phyloP scores from a whole-genome alignment of 2,888 invertebrate genomes.

The Lasioglossum vierecki region DNA sequence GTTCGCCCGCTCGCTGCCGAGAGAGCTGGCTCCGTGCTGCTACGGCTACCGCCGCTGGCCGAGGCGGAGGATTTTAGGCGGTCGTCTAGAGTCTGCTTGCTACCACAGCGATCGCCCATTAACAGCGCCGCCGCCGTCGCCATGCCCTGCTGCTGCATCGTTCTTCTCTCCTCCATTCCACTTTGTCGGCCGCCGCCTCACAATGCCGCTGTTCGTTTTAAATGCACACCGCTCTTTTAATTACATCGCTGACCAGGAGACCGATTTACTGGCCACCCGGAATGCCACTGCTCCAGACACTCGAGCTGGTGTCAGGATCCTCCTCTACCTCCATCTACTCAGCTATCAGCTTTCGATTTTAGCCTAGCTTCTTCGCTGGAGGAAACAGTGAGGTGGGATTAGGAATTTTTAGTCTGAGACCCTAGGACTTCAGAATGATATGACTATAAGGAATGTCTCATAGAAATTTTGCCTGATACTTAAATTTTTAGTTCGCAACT shows the following conservation, averaged over 20 bases:
- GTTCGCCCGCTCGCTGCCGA: conserved; percentile 29
- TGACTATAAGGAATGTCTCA: no score
- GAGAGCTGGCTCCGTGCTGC: background rate
- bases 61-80: conserved; percentile 33
- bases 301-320: background rate
- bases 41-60: background rate
- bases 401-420: background rate
- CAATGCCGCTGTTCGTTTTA: conserved; percentile 54
- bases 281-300: background rate
- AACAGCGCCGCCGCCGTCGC: conserved; percentile 7
- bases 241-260: conserved; percentile 65
- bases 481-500: background rate
- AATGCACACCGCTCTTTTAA: conserved; percentile 74
- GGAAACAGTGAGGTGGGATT: background rate
- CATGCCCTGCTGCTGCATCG: background rate
- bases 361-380: background rate
- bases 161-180: background rate
- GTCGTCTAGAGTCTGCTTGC: conserved; percentile 9
- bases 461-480: background rate
- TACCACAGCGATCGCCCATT: conserved; percentile 30
- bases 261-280: conserved; percentile 64
- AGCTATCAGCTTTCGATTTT: background rate
- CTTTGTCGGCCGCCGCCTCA: background rate
- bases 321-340: background rate
- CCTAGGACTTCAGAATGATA: background rate